Base-by-base conservation (phyloP, 1,140 invertebrate species). In the Hyles euphorbiae region DNA sequence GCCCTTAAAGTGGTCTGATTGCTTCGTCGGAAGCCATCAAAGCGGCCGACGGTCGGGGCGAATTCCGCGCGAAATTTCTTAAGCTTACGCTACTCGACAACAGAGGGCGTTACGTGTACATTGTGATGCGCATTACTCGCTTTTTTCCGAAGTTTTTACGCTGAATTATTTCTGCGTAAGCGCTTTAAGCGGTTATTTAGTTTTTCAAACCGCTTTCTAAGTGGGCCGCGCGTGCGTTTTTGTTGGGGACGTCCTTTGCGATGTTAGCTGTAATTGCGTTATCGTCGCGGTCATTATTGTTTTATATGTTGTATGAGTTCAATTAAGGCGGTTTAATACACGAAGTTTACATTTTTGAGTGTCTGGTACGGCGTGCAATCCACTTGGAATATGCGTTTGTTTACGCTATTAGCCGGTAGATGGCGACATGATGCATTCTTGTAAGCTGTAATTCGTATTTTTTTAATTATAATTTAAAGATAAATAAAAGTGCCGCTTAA, bases 11-110 rank as follows among this genome's bases (percentile, higher is more conserved):
- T 78, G 85, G 80, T 68, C 79, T 86, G 85, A 88, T 88, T 88
- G 83, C 85, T 87, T 87, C 79, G 83, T 86, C 79, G 85, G 85
- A 85, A 88, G 73, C 70, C 82, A 74, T 88, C 85, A 88, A 88
- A 88, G 85, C 71, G 58, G 63, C 83, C 81, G 82, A 81, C 63
- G 70, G 67, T 65, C 66, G 72, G 55, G 73, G 61, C 53, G 68
- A 78, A 87, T 86, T 82, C 82, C 75, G 74, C 69, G 65, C 67
- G 55, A 80, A 81, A 83, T 78, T 75, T 74, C 71, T 76, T 80
- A 76, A 80, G 75, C 82, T 58, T 53, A 50, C 65, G 74, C 83
- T 74, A 79, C 81, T 83, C 79, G 70, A 56, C 80, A 67, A 80
- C 68, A 86, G 84, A 83, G 86, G 84, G 84, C 83, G 83, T 81